Evolutionary conservation across 2,113 vertebrate genomes (phyloP).

Genomic region (Hemiprocne comata): DNA sequence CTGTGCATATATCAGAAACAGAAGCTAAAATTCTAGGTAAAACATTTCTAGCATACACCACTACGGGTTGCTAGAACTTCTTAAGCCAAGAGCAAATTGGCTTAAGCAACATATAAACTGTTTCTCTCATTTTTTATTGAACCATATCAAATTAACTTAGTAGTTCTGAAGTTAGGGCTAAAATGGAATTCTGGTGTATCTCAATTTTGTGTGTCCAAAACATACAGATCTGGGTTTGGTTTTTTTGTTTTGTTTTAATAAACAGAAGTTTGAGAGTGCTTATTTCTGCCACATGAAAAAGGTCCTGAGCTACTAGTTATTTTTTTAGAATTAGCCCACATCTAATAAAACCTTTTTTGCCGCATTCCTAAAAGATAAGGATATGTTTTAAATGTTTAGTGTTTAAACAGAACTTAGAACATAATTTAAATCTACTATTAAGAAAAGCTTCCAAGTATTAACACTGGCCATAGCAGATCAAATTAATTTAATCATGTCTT

Average conservation of each 20-base stretch:
- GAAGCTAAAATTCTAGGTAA: background rate
- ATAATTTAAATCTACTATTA: background rate
- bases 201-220: background rate
- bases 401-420: background rate
- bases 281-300: background rate
- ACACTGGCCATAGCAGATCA: background rate
- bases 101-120: background rate
- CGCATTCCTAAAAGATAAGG: background rate
- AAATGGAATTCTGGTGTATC: background rate
- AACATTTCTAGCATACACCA: background rate
- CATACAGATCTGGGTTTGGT: rapidly evolving
- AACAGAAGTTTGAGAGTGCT: background rate
- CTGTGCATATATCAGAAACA: background rate
- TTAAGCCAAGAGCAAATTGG: background rate
- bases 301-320: background rate
- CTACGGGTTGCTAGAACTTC: background rate
- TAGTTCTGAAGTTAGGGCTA: background rate
- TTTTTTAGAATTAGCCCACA: background rate
- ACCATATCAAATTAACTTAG: background rate
- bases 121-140: background rate
- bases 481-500: background rate
- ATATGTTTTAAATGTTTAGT: background rate
- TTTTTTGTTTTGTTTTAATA: background rate
- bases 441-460: background rate
- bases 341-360: rapidly evolving